These are phyloP conservation scores for Esperia sulphurella DNA, from an alignment of 2,888 invertebrate genomes.

Conservation along the genomic window DNA sequence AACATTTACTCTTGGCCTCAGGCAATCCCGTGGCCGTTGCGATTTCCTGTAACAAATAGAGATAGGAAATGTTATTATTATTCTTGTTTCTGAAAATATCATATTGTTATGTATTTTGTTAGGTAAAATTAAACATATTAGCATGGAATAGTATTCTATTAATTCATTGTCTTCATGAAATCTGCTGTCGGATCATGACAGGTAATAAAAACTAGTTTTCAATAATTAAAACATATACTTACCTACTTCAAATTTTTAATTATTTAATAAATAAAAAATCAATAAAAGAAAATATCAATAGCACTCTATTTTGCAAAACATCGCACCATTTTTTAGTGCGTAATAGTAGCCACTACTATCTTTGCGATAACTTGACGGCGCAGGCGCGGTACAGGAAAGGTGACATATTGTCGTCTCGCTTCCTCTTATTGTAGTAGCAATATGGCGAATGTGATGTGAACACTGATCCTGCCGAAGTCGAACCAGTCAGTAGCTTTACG, in stretches of 20 bases:
- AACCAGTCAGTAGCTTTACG: too few relatives aligned
- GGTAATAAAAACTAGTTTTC: too few relatives aligned
- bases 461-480: too few relatives aligned
- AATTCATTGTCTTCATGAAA: too few relatives aligned
- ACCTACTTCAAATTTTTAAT: too few relatives aligned
- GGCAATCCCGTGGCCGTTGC: constrained; percentile 7
- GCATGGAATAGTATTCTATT: too few relatives aligned
- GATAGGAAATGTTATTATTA: not conserved
- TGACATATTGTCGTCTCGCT: not conserved
- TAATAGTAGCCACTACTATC: not conserved
- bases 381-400: not conserved
- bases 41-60: constrained; percentile 2
- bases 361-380: not conserved
- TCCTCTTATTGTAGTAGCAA: not conserved
- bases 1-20: constrained; percentile 8
- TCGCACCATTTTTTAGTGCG: constrained; percentile 1
- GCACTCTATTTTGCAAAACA: not conserved
- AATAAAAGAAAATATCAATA: too few relatives aligned
- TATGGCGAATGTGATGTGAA: not conserved
- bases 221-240: too few relatives aligned
- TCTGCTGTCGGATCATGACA: too few relatives aligned
- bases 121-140: too few relatives aligned
- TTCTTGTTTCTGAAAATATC: too few relatives aligned
- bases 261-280: too few relatives aligned
- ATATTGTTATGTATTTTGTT: not conserved